A percentile compares a stretch with the other conserved stretches of the same genome.
These are phyloP conservation scores for Meganola albula DNA, from an alignment of 2,888 invertebrate species.

Conservation along the genomic window DNA sequence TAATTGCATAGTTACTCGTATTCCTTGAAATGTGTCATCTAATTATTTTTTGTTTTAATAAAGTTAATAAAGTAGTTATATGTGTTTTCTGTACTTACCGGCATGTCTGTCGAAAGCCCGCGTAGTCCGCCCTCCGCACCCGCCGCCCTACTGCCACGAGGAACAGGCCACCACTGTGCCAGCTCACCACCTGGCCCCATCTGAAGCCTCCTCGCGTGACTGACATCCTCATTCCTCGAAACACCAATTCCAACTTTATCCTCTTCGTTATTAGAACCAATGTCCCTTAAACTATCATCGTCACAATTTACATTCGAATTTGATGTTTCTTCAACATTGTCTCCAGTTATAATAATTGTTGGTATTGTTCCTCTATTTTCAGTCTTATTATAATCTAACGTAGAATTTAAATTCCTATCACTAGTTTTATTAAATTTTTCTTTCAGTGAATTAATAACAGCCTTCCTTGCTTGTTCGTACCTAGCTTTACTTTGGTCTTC, in stretches of 20 bases:
- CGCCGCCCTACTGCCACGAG: conserved; percentile 65
- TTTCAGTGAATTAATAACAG: conserved; percentile 67
- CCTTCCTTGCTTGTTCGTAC: conserved; percentile 57
- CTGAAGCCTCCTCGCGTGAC: conserved; percentile 68
- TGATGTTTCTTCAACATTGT: conserved; percentile 67
- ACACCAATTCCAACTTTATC: conserved; percentile 42
- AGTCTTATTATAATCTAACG: too few relatives aligned
- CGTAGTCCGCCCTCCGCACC: conserved; percentile 57
- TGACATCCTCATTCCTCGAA: conserved; percentile 42
- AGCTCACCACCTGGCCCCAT: conserved; percentile 68
- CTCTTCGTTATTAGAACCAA: conserved; percentile 28
- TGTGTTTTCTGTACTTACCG: conserved; percentile 65
- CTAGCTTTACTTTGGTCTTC: conserved; percentile 52
- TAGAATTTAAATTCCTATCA: conserved; percentile 29
- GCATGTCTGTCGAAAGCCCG: conserved; percentile 58
- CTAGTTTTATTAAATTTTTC: conserved; percentile 53
- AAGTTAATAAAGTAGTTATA: too few relatives aligned
- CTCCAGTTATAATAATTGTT: conserved; percentile 54
- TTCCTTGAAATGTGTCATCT: too few relatives aligned
- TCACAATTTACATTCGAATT: conserved; percentile 61
- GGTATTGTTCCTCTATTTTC: conserved; percentile 42
- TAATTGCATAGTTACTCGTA: too few relatives aligned
- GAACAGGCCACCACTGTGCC: conserved; percentile 64
- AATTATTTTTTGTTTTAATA: too few relatives aligned
- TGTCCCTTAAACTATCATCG: conserved; percentile 26